Conservation (phyloP, 2,113 vertebrate species). For the Balaeniceps rex region DNA sequence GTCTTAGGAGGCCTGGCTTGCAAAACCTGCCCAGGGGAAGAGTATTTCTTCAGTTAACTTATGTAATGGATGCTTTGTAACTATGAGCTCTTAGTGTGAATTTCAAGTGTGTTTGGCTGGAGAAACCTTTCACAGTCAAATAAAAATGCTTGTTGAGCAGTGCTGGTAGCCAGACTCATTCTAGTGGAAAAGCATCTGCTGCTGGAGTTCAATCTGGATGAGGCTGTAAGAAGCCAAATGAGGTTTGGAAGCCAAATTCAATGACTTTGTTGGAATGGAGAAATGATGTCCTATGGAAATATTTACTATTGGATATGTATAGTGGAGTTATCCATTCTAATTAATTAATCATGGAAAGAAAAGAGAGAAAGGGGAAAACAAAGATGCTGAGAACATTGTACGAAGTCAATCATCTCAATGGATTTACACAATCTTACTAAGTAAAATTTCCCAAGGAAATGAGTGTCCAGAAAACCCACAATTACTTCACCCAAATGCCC, state of each 20-base stretch:
- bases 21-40: neutral
- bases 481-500: neutral
- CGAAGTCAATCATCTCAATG: rapidly evolving
- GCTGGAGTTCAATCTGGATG: neutral
- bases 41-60: neutral
- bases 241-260: neutral
- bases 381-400: neutral
- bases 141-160: neutral
- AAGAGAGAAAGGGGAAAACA: neutral
- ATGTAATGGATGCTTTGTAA: neutral
- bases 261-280: neutral
- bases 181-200: neutral
- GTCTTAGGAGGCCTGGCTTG: neutral
- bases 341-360: neutral
- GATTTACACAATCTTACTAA: neutral
- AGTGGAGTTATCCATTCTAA: neutral
- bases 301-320: neutral
- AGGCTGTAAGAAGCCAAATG: neutral
- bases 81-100: neutral
- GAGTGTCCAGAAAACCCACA: neutral
- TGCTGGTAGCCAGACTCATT: neutral
- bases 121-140: neutral
- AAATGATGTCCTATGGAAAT: neutral
- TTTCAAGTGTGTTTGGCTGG: neutral
- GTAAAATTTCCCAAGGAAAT: neutral